phyloP scores from a whole-genome alignment of 2,888 invertebrate species.

The Caprella mutica region DNA sequence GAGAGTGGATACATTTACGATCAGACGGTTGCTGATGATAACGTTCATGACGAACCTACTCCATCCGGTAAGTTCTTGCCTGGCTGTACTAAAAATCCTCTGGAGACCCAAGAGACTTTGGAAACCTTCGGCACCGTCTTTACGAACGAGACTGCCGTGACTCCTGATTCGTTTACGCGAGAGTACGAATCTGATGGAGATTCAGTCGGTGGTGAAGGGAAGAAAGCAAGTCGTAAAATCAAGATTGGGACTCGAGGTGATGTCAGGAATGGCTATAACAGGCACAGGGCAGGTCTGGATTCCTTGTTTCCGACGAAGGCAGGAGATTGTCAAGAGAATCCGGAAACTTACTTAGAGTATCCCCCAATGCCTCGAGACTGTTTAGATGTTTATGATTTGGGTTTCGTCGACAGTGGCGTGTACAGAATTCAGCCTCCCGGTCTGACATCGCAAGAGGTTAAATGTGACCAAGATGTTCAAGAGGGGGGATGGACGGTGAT shows the following conservation, averaged over 20 bases:
- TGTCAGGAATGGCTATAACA: background rate
- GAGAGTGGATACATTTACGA: constrained; percentile 3
- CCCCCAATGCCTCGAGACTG: constrained; percentile 32
- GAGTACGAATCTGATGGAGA: background rate
- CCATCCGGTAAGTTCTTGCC: constrained; percentile 17
- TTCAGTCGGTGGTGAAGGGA: background rate
- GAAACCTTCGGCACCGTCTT: constrained; percentile 10
- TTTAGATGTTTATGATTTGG: constrained; percentile 26
- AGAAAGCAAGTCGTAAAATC: background rate
- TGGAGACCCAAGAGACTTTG: constrained; percentile 26
- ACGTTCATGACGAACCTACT: constrained; percentile 11
- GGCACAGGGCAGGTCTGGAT: constrained; percentile 8
- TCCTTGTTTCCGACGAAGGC: constrained; percentile 27
- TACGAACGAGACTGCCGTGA: constrained; percentile 3
- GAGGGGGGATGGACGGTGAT: constrained; percentile 34
- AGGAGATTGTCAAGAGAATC: constrained; percentile 28
- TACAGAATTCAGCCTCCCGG: constrained; percentile 31
- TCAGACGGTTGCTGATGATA: constrained; percentile 8
- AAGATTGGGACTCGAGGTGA: background rate
- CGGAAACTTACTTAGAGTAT: constrained; percentile 27
- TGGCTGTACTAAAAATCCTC: constrained; percentile 30
- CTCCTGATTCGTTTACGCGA: constrained; percentile 1
- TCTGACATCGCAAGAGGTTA: constrained; percentile 24
- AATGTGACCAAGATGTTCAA: constrained; percentile 29
- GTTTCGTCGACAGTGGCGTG: constrained; percentile 30